A percentile compares a stretch with the other conserved stretches of the same genome.
phyloP scores from a whole-genome alignment of 2,888 invertebrate genomes.

The Chalcosyrphus nemorum region DNA sequence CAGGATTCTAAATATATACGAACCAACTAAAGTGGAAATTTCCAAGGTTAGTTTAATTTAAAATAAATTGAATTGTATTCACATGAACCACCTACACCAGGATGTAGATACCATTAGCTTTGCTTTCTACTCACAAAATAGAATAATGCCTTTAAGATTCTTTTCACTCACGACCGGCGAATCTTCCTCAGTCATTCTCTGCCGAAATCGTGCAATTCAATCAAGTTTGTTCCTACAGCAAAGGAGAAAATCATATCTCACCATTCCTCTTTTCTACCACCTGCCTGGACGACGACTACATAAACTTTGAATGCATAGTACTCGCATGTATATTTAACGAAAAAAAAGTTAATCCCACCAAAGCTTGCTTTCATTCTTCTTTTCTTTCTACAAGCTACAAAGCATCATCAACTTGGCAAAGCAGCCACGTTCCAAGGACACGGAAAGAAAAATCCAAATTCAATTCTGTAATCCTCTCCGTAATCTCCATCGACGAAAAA shows the following conservation, averaged over 20 bases:
- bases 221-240: background rate
- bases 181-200: too few relatives aligned
- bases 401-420: slow-evolving; percentile 34
- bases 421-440: background rate
- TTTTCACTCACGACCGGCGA: too few relatives aligned
- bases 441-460: slow-evolving; percentile 32
- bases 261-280: background rate
- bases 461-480: slow-evolving; percentile 45
- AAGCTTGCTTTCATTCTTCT: slow-evolving; percentile 3
- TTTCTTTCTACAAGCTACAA: background rate
- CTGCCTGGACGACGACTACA: background rate
- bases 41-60: too few relatives aligned
- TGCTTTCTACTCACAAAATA: too few relatives aligned
- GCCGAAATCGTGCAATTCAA: background rate
- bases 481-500: slow-evolving; percentile 28
- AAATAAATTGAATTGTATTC: too few relatives aligned
- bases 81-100: too few relatives aligned
- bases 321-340: background rate
- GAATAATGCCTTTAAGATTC: too few relatives aligned
- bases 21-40: too few relatives aligned
- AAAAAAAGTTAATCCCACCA: slow-evolving; percentile 13
- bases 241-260: background rate
- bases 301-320: background rate
- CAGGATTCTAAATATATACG: too few relatives aligned
- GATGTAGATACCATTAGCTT: too few relatives aligned